Evolutionary conservation across 2,797 vertebrate genomes (phyloP).

Genomic region (Chrysocyon brachyurus): DNA sequence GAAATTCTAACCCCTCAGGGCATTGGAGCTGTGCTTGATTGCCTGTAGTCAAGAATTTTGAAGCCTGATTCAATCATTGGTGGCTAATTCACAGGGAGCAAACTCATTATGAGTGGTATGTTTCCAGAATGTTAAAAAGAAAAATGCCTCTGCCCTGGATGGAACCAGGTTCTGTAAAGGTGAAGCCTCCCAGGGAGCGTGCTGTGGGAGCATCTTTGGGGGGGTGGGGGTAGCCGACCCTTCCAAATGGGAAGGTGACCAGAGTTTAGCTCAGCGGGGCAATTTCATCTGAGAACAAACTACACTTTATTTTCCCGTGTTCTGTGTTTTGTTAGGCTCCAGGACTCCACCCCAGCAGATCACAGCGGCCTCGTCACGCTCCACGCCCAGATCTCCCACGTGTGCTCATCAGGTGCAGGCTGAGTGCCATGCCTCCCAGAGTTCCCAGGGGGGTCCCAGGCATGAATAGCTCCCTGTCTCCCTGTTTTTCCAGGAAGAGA

Average conservation of each 20-base stretch:
- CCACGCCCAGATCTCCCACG: background rate
- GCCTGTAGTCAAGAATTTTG: background rate
- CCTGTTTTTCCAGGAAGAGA: constrained; percentile 2
- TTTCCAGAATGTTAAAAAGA: constrained; percentile 33
- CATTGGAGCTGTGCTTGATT: background rate
- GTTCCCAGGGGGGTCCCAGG: background rate
- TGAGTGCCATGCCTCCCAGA: accelerated
- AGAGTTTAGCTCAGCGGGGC: background rate
- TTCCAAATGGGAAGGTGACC: accelerated
- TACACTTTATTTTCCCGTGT: background rate
- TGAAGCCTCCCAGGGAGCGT: background rate
- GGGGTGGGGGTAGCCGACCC: background rate
- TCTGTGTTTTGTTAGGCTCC: background rate
- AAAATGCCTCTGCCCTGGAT: background rate
- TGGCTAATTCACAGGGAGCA: background rate
- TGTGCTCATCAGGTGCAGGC: background rate
- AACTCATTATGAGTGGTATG: background rate
- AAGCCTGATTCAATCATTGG: background rate
- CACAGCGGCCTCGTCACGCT: background rate
- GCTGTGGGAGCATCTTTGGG: background rate
- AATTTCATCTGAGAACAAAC: background rate
- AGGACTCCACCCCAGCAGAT: background rate
- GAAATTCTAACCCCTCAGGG: background rate
- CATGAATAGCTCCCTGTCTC: background rate
- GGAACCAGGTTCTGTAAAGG: background rate